These are phyloP conservation scores for Drosophila putrida DNA, from an alignment of 2,888 invertebrate genomes.

Conservation along the genomic window DNA sequence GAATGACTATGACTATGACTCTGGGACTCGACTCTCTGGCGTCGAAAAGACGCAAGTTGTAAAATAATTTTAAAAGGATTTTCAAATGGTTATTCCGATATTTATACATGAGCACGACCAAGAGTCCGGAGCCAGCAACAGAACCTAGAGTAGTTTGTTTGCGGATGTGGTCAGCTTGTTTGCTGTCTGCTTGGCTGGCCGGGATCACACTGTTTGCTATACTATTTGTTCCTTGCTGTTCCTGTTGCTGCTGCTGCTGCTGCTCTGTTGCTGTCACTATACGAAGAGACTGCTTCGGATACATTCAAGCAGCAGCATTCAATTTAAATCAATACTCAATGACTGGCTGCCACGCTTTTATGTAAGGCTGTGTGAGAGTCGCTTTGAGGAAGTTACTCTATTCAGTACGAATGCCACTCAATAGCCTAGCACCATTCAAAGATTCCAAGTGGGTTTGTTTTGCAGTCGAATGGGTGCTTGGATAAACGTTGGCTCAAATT, in stretches of 20 bases:
- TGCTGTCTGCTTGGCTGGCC: constrained; percentile 51
- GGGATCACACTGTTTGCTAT: constrained; percentile 34
- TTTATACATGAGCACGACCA: constrained; percentile 73
- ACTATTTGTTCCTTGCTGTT: constrained; percentile 34
- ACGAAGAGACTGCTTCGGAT: constrained; percentile 17
- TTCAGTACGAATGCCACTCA: constrained; percentile 66
- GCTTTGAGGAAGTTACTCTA: constrained; percentile 49
- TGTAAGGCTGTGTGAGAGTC: constrained; percentile 9
- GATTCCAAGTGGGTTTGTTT: constrained; percentile 66
- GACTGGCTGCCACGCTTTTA: constrained; percentile 14
- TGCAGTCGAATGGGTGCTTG: constrained; percentile 52
- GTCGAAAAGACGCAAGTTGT: constrained; percentile 80
- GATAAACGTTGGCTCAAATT: constrained; percentile 53
- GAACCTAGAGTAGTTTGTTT: constrained; percentile 58
- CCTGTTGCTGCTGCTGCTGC: constrained; percentile 15
- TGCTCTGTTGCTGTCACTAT: constrained; percentile 19
- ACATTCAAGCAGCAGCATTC: constrained; percentile 59
- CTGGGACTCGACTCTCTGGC: constrained; percentile 49
- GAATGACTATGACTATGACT: constrained; percentile 9
- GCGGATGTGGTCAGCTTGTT: constrained; percentile 75
- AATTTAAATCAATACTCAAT: constrained; percentile 71
- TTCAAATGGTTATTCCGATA: constrained; percentile 78
- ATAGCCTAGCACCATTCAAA: constrained; percentile 59
- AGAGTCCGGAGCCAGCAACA: constrained; percentile 21
- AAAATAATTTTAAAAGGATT: constrained; percentile 81